Evolutionary conservation across 2,888 invertebrate genomes (phyloP), one percentile per base, ranked within the genome.

Genomic region (Trissolcus japonicus): DNA sequence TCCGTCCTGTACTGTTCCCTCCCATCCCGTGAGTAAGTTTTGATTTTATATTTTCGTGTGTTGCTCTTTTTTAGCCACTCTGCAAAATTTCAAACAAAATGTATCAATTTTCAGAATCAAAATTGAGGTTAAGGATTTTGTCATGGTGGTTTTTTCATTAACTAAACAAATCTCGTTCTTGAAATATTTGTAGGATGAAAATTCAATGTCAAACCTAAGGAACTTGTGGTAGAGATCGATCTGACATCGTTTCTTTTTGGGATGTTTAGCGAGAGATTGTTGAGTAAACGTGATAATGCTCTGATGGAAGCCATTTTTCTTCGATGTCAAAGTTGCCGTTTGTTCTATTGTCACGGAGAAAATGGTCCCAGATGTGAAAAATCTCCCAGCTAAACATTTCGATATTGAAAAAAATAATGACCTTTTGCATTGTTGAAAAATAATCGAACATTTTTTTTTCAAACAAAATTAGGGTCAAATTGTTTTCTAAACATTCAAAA

Each of bases 261-360:
- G 4, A 63, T 7, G 43, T 71, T 71, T 40, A 71, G 60, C 6
- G 46, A 6, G 6, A 76, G 41, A 25, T 66, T 76, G 17, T 16
- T 65, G 53, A 69, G 66, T 19, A 76, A 41, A 9, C 69, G 69
- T 21, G 76, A 53, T 6, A 76, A n/a, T 17, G 48, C 53, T 17
- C 17, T 46, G 40, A 68, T 29, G 2, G 69, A 66, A 25, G 76
- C 69, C 76, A 76, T 76, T 17, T 65, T 75, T 59, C n/a, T 56
- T 4, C 41, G 19, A 11, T 51, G 17, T 51, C 13, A 51, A 16
- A 19, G 6, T 51, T 11, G 35, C 6, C 7, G 1, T 3, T 4
- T 29, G 29, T 29, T 35, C 35, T 35, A 35, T 35, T 35, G 9
- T 35, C 35, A 35, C 35, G 35, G 35, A 35, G 35, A 35, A 35